These are phyloP conservation scores for Lasioglossum albipes DNA, from an alignment of 1,140 invertebrate genomes.

Conservation along the genomic window DNA sequence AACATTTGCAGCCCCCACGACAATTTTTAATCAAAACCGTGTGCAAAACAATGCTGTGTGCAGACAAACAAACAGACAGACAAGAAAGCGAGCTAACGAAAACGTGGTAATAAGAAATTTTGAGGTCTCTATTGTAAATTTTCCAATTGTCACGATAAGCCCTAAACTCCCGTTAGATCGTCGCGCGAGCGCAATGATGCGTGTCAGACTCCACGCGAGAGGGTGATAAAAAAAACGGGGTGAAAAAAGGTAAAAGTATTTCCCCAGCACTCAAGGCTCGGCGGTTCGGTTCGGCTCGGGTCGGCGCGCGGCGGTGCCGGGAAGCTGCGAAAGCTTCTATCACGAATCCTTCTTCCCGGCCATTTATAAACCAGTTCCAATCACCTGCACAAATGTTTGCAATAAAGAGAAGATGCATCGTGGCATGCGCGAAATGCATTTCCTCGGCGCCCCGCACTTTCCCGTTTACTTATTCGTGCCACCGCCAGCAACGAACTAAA, in stretches of 20 bases:
- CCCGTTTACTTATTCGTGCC: constrained; percentile 5
- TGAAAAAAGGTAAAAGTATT: neutral
- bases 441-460: too few species aligned
- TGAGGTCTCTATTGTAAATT: too few species aligned
- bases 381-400: constrained; percentile 12
- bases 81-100: too few species aligned
- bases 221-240: neutral
- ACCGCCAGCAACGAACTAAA: constrained; percentile 3
- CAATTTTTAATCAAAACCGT: too few species aligned
- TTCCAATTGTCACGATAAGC: neutral
- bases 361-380: constrained; percentile 6
- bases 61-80: too few species aligned
- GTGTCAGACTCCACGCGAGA: neutral
- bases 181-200: neutral
- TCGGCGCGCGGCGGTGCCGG: neutral
- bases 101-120: too few species aligned
- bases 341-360: neutral
- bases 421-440: constrained; percentile 19
- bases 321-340: neutral
- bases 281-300: too few species aligned
- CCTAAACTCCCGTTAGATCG: neutral
- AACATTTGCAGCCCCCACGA: too few species aligned
- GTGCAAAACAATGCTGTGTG: too few species aligned
- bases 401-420: constrained; percentile 3
- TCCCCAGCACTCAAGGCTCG: neutral